A percentile compares a stretch with the other conserved stretches of the same genome.
These are phyloP conservation scores for Aptenodytes forsteri DNA, from an alignment of 2,113 vertebrate genomes.

Conservation along the genomic window DNA sequence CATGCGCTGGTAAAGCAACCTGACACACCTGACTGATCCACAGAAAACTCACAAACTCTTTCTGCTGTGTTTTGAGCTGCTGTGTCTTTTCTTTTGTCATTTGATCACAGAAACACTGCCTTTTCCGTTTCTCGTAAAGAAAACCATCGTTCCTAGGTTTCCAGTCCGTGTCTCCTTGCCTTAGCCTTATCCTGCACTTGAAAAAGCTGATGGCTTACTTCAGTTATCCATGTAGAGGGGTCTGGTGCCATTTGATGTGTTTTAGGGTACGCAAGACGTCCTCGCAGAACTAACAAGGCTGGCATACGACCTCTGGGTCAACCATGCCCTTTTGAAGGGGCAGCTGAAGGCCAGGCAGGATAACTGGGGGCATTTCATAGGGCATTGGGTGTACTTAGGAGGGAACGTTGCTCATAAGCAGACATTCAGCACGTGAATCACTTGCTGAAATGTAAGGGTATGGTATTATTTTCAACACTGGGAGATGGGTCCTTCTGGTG, in stretches of 20 bases:
- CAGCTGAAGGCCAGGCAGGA: neutral
- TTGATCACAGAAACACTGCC: neutral
- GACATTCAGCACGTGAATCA: neutral
- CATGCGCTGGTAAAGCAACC: accelerated
- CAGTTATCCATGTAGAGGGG: neutral
- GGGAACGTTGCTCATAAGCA: neutral
- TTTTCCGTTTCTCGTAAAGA: neutral
- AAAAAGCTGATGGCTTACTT: neutral
- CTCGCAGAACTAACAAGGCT: neutral
- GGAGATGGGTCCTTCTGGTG: neutral
- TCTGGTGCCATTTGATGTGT: neutral
- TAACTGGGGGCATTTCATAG: neutral
- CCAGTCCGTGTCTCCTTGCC: neutral
- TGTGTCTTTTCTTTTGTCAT: neutral
- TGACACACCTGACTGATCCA: neutral
- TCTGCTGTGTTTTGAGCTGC: neutral
- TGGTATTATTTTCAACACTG: neutral
- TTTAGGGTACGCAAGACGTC: neutral
- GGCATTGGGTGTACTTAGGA: neutral
- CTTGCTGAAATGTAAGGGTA: neutral
- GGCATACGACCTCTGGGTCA: neutral
- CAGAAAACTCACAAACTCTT: neutral
- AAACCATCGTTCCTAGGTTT: neutral
- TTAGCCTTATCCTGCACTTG: neutral
- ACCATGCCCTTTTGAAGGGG: neutral